Evolutionary conservation across 1,140 invertebrate species (phyloP).

Genomic region (Drosophila leontia): DNA sequence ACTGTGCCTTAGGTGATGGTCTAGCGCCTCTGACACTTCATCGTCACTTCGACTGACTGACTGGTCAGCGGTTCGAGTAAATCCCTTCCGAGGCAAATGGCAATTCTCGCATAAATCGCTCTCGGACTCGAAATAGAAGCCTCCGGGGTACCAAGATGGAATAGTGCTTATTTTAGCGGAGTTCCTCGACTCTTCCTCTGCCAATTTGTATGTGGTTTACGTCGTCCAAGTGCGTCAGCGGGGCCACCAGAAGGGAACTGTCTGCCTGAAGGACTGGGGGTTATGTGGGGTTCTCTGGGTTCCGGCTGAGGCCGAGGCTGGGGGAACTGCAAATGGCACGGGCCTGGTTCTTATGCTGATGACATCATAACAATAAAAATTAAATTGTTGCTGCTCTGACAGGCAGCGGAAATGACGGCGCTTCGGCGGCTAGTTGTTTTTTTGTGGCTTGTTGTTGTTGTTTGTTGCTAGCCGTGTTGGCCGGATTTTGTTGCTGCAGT

Average conservation of each 20-base stretch:
- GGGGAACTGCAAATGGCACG: slow-evolving; percentile 37
- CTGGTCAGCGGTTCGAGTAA: slow-evolving; percentile 42
- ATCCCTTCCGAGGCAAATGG: slow-evolving; percentile 23
- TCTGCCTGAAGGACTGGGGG: background rate
- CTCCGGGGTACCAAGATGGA: slow-evolving; percentile 2
- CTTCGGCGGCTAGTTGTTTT: slow-evolving; percentile 43
- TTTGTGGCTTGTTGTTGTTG: slow-evolving; percentile 5
- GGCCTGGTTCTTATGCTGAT: slow-evolving; percentile 59
- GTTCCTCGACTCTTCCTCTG: slow-evolving; percentile 2
- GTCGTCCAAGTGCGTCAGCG: slow-evolving; percentile 43
- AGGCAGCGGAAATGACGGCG: slow-evolving; percentile 57
- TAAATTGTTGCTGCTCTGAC: slow-evolving; percentile 62
- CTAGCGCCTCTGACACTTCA: slow-evolving; percentile 3
- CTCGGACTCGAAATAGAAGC: slow-evolving; percentile 11
- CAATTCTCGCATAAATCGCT: slow-evolving; percentile 53
- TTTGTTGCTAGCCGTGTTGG: slow-evolving; percentile 1
- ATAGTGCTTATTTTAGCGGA: slow-evolving; percentile 31
- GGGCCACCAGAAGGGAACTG: slow-evolving; percentile 4
- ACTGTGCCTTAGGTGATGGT: slow-evolving; percentile 1
- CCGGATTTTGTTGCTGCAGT: slow-evolving; percentile 38
- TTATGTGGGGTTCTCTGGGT: background rate
- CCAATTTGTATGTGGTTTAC: slow-evolving; percentile 57
- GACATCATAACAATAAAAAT: slow-evolving; percentile 68
- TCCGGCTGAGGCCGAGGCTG: background rate
- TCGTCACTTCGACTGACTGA: slow-evolving; percentile 1